These are phyloP conservation scores for Myanophis thanlyinensis DNA, from an alignment of 2,113 vertebrate species.

Conservation along the genomic window DNA sequence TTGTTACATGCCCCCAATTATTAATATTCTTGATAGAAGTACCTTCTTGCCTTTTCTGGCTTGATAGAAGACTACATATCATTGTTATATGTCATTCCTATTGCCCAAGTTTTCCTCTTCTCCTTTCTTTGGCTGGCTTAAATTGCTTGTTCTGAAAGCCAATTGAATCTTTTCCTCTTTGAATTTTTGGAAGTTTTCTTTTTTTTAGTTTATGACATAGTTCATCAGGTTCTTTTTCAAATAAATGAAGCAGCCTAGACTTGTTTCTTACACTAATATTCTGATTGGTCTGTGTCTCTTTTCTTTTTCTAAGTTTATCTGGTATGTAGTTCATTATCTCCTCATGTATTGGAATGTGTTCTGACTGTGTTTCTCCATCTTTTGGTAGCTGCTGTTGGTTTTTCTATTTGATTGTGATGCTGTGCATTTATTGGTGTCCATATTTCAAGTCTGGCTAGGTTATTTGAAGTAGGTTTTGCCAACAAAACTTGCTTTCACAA, in stretches of 20 bases:
- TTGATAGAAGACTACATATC: not conserved
- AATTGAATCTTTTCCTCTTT: not conserved
- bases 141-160: not conserved
- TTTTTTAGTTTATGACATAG: not conserved
- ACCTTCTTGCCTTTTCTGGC: not conserved
- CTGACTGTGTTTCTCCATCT: not conserved
- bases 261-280: not conserved
- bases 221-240: not conserved
- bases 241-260: not conserved
- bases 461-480: not conserved
- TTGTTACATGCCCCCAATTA: not conserved
- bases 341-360: not conserved
- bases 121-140: not conserved
- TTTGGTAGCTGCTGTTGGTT: not conserved
- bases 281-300: not conserved
- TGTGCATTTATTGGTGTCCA: not conserved
- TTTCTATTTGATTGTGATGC: not conserved
- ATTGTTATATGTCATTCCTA: not conserved
- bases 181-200: not conserved
- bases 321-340: not conserved
- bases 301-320: not conserved
- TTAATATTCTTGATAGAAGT: not conserved
- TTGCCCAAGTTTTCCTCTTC: not conserved
- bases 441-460: not conserved
- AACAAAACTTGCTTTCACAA: not conserved